A percentile compares a stretch with the other conserved stretches of the same genome.
Evolutionary conservation across 1,140 invertebrate genomes (phyloP).

Genomic region (Thaumetopoea pityocampa): DNA sequence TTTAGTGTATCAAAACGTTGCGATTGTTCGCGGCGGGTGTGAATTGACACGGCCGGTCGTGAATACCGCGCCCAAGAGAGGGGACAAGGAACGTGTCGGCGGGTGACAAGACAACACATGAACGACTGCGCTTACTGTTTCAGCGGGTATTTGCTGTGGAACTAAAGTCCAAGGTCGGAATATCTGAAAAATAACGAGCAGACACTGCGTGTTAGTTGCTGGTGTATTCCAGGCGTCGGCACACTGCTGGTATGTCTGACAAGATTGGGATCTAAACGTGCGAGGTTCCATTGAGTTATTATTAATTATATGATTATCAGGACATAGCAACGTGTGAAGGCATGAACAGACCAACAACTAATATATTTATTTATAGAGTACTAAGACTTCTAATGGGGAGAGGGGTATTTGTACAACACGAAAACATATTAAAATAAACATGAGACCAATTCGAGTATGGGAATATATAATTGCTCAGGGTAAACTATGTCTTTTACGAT

Average conservation of each 20-base stretch:
- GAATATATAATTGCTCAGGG: conserved; percentile 3
- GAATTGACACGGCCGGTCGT: conserved; percentile 26
- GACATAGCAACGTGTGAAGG: conserved; percentile 29
- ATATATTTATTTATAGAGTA: too few relatives aligned
- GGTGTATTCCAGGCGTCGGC: conserved; percentile 40
- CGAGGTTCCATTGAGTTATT: background rate
- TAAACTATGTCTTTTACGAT: background rate
- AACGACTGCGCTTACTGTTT: conserved; percentile 74
- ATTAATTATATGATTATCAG: background rate
- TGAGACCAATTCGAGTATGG: background rate
- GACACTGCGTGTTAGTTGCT: conserved; percentile 62
- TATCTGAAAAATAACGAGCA: conserved; percentile 74
- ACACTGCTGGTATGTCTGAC: conserved; percentile 11
- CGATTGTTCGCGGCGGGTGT: conserved; percentile 8
- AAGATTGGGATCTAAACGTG: too few relatives aligned
- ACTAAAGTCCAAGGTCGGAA: conserved; percentile 72
- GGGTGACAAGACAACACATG: conserved; percentile 66
- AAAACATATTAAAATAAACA: too few relatives aligned
- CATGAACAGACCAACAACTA: conserved; percentile 46
- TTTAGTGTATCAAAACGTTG: conserved; percentile 30
- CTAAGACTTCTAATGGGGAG: too few relatives aligned
- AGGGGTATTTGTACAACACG: too few relatives aligned
- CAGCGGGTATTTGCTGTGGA: conserved; percentile 69
- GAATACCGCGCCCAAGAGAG: conserved; percentile 20
- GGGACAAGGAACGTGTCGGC: conserved; percentile 38